Conservation (phyloP, 2,888 invertebrate species). For the Sisyra nigra region DNA sequence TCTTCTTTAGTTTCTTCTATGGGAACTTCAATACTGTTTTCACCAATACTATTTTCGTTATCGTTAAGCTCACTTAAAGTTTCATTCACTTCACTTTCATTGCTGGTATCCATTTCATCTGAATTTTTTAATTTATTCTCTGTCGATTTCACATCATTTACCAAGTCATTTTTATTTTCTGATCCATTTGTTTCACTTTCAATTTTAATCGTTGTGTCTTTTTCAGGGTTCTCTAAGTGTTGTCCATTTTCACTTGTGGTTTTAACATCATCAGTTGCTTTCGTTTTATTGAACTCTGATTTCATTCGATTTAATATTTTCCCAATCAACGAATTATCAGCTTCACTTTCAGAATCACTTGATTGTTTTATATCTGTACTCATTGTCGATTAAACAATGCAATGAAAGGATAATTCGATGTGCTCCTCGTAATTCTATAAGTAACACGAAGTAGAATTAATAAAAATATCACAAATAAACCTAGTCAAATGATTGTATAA, state of each 20-base stretch:
- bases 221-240: constrained; percentile 7
- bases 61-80: not conserved
- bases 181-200: constrained; percentile 8
- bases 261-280: constrained; percentile 2
- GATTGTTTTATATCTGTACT: constrained; percentile 4
- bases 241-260: constrained; percentile 5
- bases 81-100: not conserved
- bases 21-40: constrained; percentile 8
- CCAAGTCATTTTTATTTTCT: constrained; percentile 9
- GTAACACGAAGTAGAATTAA: too few relatives aligned
- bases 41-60: constrained; percentile 1
- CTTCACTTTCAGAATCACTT: constrained; percentile 9
- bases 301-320: constrained; percentile 25
- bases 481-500: too few relatives aligned
- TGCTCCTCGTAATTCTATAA: too few relatives aligned
- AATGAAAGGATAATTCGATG: too few relatives aligned
- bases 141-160: constrained; percentile 11
- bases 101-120: constrained; percentile 8
- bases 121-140: constrained; percentile 11
- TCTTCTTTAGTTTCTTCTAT: constrained; percentile 12
- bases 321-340: constrained; percentile 18
- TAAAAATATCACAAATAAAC: too few relatives aligned
- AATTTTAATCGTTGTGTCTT: constrained; percentile 8
- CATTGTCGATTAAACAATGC: too few relatives aligned
- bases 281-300: constrained; percentile 21